Evolutionary conservation across 2,888 invertebrate species (phyloP).

Genomic region (Drosophila percnosoma): DNA sequence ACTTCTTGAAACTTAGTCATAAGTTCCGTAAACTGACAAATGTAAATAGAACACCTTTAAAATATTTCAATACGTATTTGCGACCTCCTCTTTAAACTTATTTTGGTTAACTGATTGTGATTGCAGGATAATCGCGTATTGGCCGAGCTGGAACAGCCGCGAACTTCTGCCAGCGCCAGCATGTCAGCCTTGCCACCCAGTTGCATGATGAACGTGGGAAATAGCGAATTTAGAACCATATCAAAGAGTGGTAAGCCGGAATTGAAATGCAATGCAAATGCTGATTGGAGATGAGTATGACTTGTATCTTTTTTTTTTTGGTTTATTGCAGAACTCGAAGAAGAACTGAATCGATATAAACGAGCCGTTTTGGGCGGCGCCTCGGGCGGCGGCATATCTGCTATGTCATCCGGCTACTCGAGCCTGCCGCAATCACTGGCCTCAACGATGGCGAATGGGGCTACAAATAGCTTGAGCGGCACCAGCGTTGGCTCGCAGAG

Average conservation of each 20-base stretch:
- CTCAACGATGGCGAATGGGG: slow-evolving; percentile 79
- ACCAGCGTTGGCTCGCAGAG: slow-evolving; percentile 71
- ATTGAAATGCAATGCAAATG: not conserved
- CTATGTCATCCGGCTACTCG: slow-evolving; percentile 73
- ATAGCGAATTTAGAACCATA: slow-evolving; percentile 83
- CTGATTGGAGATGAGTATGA: not conserved
- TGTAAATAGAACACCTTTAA: too few relatives aligned
- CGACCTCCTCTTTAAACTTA: not conserved
- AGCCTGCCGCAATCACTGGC: slow-evolving; percentile 81
- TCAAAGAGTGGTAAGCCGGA: slow-evolving; percentile 81
- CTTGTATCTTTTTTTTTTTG: not conserved
- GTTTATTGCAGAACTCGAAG: slow-evolving; percentile 78
- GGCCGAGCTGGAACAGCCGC: slow-evolving; percentile 94
- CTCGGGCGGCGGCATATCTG: slow-evolving; percentile 68
- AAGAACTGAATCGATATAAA: slow-evolving; percentile 84
- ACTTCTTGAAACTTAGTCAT: too few relatives aligned
- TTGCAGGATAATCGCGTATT: slow-evolving; percentile 91
- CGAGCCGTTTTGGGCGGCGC: slow-evolving; percentile 80
- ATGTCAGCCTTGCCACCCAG: slow-evolving; percentile 82
- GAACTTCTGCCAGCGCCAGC: slow-evolving; percentile 85
- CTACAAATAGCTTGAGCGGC: slow-evolving; percentile 71
- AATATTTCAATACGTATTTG: too few relatives aligned
- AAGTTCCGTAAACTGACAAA: too few relatives aligned
- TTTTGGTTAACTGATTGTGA: not conserved
- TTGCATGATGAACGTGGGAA: slow-evolving; percentile 81